Evolutionary conservation across 2,888 invertebrate genomes (phyloP).

Genomic region (Epiblema foenella): DNA sequence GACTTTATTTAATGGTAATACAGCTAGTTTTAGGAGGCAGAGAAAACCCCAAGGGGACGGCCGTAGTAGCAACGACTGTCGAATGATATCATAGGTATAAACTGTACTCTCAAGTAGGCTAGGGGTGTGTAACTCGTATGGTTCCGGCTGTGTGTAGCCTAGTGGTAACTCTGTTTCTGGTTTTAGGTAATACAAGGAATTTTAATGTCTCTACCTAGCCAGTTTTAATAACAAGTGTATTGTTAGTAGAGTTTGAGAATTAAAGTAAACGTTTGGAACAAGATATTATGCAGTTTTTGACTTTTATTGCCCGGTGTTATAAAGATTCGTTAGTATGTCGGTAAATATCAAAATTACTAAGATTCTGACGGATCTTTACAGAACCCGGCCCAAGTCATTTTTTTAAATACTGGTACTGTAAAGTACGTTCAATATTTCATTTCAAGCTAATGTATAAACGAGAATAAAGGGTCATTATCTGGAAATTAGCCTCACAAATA

Average conservation of each 20-base stretch:
- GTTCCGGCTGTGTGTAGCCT: conserved; percentile 15
- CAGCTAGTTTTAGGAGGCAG: conserved; percentile 53
- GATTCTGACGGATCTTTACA: background rate
- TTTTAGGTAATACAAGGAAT: conserved; percentile 2
- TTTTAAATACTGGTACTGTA: background rate
- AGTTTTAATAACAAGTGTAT: background rate
- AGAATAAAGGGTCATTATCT: conserved; percentile 3
- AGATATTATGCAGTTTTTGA: conserved; percentile 6
- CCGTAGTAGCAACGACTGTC: conserved; percentile 36
- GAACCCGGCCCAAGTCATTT: background rate
- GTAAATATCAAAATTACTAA: background rate
- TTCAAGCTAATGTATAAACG: conserved; percentile 7
- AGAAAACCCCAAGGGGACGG: conserved; percentile 33
- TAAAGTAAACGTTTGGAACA: background rate
- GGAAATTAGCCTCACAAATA: conserved; percentile 25
- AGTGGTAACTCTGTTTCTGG: conserved; percentile 6
- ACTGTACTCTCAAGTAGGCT: conserved; percentile 25
- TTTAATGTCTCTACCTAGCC: background rate
- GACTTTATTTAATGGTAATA: conserved; percentile 53
- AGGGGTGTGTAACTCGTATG: conserved; percentile 16
- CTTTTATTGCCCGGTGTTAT: background rate
- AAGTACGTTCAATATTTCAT: conserved; percentile 3
- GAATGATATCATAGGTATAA: conserved; percentile 39
- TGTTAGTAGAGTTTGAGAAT: background rate
- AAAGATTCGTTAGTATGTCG: background rate